Base-by-base conservation (phyloP, 2,797 vertebrate species). In the Enoplosus armatus region DNA sequence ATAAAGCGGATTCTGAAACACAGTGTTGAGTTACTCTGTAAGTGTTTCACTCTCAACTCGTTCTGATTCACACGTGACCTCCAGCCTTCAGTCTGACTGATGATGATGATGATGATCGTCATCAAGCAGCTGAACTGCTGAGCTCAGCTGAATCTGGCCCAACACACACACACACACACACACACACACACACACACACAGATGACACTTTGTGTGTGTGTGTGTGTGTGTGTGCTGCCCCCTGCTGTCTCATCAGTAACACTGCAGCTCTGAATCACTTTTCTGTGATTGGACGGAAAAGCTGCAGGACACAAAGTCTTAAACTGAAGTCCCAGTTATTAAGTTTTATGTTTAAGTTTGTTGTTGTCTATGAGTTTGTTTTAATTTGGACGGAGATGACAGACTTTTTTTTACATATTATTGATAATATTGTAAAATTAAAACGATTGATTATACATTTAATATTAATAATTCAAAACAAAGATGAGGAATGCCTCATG, bases 161-260 rank as follows among this genome's bases (percentile, higher is more conserved):
- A 8, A 35, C 12, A 27, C 41, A 58, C 39, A 69, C 66, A 50
- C 55, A 66, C 62, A 58, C 24, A 48, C 60, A 63, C 20, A 35
- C 43, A 71, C 68, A 27, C 31, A 37, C 43, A 41, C 22, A 22
- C 41, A 50, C 55, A 48, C 43, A 26, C 39, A 20, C n/a, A 20
- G n/a, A 61, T 5, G 18, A 35, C 41, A 59, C 14, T 1, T 26
- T 41, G 22, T 60, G 18, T 53, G 29, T 63, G 59, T 56, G 77
- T 60, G n/a, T 73, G 0, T 75, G 76, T 53, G 77, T 67, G 26
- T 76, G 1, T 71, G 76, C 77, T 85, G 84, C 88, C 85, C 72
- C 68, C 89, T 89, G 74, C 71, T 85, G 90, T 3, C 37, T 9
- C 7, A 5, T 5, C 16, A 22, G 26, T 22, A 1, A 10, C 59